Evolutionary conservation across 2,888 invertebrate genomes (phyloP), one percentile per base, ranked within the genome.

Genomic region (Pteria penguin): DNA sequence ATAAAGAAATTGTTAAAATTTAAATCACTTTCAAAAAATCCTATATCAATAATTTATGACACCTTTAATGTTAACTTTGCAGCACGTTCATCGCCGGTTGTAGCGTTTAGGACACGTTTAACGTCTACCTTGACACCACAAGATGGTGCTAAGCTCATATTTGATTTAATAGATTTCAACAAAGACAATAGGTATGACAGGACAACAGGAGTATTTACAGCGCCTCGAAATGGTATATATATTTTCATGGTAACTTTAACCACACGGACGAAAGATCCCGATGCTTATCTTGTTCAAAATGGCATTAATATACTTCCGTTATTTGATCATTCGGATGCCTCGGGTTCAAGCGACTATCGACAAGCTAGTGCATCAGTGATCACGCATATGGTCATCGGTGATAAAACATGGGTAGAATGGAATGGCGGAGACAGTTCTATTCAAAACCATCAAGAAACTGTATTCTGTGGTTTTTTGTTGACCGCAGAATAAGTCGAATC

Each of bases 81-180:
- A 45, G 45, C 45, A 8, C 18, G 8, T 14, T 18, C 8, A 45
- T 18, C 24, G 18, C 27, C 60, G 27, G 14, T 29, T 60, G 27
- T 60, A 3, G 60, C 60, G 18, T 26, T 60, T 4, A 4, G 4
- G 4, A 29, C 60, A 18, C 24, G 22, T 26, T 26, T 60, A 18
- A 11, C 60, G 29, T 4, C 60, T 26, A 27, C 24, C 27, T 22
- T 26, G 0, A 4, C 22, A 24, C 60, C 60, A 4, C 24, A 22
- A 29, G 27, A 60, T 18, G 60, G 29, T 29, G 27, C 4, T 4
- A 27, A 24, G 1, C 3, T 72, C 18, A 31, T 58, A 3, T 72
- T 72, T 29, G 58, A 66, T 45, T n/a, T 8, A n/a, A 60, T 66
- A 5, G 54, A 58, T 55, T 66, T 63, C 1, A 66, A 66, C 45